Evolutionary conservation across 2,888 invertebrate species (phyloP).

Genomic region (Penaeus monodon): DNA sequence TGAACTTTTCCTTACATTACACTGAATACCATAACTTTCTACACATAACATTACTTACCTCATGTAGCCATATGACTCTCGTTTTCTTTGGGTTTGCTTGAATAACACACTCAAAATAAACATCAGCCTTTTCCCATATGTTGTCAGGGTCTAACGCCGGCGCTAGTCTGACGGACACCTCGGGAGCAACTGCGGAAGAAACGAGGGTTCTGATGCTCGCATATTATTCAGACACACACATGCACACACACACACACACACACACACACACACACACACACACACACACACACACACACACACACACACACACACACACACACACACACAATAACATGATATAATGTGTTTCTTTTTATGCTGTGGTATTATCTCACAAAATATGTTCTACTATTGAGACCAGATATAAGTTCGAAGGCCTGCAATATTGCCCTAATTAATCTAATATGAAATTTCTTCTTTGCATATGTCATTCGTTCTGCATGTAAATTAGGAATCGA

Average conservation of each 20-base stretch:
- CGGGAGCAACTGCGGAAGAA: conserved; percentile 42
- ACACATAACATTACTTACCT: conserved; percentile 38
- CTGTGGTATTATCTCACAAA: no score
- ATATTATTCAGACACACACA: background rate
- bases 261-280: background rate
- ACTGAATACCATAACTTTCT: no score
- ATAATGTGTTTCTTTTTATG: no score
- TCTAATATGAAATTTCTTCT: no score
- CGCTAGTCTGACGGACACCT: conserved; percentile 46
- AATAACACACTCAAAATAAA: conserved; percentile 57
- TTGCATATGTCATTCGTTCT: no score
- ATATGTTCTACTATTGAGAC: no score
- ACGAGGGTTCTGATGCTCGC: no score
- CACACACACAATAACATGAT: background rate
- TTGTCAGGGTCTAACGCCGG: conserved; percentile 51
- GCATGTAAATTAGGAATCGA: no score
- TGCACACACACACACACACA: background rate
- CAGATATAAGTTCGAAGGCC: no score
- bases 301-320: conserved; percentile 1
- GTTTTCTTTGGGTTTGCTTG: conserved; percentile 55
- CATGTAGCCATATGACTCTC: conserved; percentile 52
- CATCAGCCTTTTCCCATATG: conserved; percentile 61
- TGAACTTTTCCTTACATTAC: no score
- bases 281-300: conserved; percentile 5
- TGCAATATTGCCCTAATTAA: no score